phyloP scores from a whole-genome alignment of 2,113 vertebrate genomes.

The Pelecanoides urinatrix region DNA sequence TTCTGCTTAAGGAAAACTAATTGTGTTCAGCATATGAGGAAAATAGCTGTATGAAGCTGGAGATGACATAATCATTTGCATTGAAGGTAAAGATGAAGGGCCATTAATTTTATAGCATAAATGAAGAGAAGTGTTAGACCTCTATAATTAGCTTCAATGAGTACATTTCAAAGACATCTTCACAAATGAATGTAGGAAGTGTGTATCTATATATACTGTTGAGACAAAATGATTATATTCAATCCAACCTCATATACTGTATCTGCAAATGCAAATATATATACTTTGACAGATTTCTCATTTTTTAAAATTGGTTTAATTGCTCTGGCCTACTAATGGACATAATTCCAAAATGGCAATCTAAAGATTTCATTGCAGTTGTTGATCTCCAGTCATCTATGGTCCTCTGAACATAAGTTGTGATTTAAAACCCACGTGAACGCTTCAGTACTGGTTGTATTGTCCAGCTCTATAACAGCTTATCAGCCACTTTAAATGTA shows the following conservation, averaged over 20 bases:
- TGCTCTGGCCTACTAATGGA: background rate
- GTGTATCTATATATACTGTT: background rate
- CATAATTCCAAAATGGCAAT: background rate
- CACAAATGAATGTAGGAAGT: slow-evolving; percentile 10
- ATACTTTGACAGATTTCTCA: background rate
- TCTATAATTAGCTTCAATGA: slow-evolving; percentile 69
- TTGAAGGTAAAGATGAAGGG: slow-evolving; percentile 71
- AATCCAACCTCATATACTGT: background rate
- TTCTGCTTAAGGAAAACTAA: slow-evolving; percentile 60
- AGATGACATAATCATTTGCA: slow-evolving; percentile 69
- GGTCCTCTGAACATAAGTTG: background rate
- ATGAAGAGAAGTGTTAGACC: slow-evolving; percentile 67
- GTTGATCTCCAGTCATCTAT: background rate
- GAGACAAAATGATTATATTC: background rate
- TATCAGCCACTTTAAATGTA: background rate
- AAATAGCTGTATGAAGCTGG: slow-evolving; percentile 33
- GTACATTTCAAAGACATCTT: slow-evolving; percentile 67
- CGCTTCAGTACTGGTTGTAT: background rate
- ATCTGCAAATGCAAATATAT: background rate
- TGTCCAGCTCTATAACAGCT: background rate
- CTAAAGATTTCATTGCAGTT: background rate
- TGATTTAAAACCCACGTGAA: background rate
- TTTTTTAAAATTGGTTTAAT: background rate
- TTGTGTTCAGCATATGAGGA: slow-evolving; percentile 53
- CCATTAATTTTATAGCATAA: slow-evolving; percentile 77